phyloP scores from a whole-genome alignment of 2,888 invertebrate species.

The Drosophila colorata region DNA sequence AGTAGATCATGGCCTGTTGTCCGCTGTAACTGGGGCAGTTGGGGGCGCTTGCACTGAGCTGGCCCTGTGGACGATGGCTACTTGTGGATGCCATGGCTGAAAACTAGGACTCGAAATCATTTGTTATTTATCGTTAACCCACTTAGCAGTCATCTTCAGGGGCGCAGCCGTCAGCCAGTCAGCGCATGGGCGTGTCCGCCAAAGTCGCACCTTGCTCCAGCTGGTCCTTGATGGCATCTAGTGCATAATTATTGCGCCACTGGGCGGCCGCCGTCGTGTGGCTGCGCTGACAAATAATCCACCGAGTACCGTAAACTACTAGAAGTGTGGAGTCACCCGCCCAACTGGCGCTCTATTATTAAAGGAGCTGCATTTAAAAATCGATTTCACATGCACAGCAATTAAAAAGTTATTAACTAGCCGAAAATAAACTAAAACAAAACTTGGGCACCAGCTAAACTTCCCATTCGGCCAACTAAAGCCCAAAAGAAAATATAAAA shows the following conservation, averaged over 20 bases:
- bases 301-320: background rate
- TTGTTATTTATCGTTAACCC: constrained; percentile 77
- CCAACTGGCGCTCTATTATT: constrained; percentile 14
- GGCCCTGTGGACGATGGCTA: constrained; percentile 63
- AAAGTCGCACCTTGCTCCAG: constrained; percentile 42
- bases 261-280: background rate
- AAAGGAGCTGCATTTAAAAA: constrained; percentile 44
- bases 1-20: constrained; percentile 78
- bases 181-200: constrained; percentile 28
- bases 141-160: constrained; percentile 60
- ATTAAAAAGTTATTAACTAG: constrained; percentile 57
- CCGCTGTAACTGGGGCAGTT: constrained; percentile 68
- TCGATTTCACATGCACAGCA: constrained; percentile 45
- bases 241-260: constrained; percentile 45
- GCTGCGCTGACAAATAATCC: constrained; percentile 12
- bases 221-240: constrained; percentile 13
- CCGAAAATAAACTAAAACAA: constrained; percentile 1
- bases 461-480: constrained; percentile 12
- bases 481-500: background rate
- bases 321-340: background rate
- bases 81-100: constrained; percentile 51
- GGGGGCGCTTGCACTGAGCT: constrained; percentile 65
- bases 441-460: constrained; percentile 26
- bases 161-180: constrained; percentile 34
- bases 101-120: constrained; percentile 77